Evolutionary conservation across 2,113 vertebrate species (phyloP), one percentile per base, ranked within the genome.

Genomic region (Chionomys nivalis): DNA sequence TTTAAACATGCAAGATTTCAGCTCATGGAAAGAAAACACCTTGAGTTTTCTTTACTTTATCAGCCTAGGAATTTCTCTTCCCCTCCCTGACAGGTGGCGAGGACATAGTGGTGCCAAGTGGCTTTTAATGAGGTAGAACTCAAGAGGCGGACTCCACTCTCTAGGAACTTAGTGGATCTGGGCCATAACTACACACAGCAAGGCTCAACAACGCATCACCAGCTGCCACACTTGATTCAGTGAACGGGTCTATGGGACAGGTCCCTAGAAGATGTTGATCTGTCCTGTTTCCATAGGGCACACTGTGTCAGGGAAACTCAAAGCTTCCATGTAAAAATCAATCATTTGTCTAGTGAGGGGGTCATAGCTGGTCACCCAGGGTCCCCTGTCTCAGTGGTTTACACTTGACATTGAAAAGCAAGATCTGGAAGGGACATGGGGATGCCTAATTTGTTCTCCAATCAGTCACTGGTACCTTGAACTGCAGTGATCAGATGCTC

Each of bases 1-100:
- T 93, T 97, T 94, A 94, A 94, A 82, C 63, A 73, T 65, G 63
- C 72, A 94, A 72, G 86, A 94, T 70, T 70, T 96, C 86, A 90
- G n/a, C 49, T 83, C 90, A 39, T 75, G 33, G 68, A 81, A 82
- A 96, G 42, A 83, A 66, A 89, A 55, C 42, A 95, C 44, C 58
- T 91, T 36, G 63, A 44, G 24, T 79, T 73, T 93, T 90, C 76
- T 92, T 87, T 92, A 78, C 39, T 31, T 94, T 86, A 4, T 47
- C 70, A 44, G 52, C 44, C 65, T 82, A 47, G 52, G 21, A 58
- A 88, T 94, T n/a, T 96, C 86, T 93, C 91, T 78, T 88, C 87
- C 44, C 68, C 28, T 21, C 0, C 0, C 0, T 65, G 79, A 93
- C 28, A 78, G 70, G 58, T 31, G 14, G 28, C 79, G 52, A 86